Evolutionary conservation across 2,888 invertebrate species (phyloP).

Genomic region (Uloborus plumipes): DNA sequence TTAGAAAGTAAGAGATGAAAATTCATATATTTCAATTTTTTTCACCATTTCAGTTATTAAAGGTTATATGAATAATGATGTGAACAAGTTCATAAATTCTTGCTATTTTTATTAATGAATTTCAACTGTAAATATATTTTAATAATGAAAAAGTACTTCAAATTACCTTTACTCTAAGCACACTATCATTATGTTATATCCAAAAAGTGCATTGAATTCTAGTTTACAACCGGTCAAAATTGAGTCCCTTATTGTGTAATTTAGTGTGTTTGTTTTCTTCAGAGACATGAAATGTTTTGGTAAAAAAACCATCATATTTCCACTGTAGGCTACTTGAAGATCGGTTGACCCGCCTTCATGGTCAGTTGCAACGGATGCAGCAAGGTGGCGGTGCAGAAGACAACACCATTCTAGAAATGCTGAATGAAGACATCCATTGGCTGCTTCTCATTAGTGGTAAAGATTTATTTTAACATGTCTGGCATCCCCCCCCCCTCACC

Average conservation of each 20-base stretch:
- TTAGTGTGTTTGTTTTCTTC: not conserved
- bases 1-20: too few species aligned
- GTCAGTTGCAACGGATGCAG: constrained; percentile 72
- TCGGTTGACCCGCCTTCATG: constrained; percentile 76
- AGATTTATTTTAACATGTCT: too few species aligned
- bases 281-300: not conserved
- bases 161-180: too few species aligned
- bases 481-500: too few species aligned
- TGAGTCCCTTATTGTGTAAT: not conserved
- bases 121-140: too few species aligned
- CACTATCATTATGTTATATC: too few species aligned
- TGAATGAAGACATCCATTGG: constrained; percentile 94
- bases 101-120: too few species aligned
- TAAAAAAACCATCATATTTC: not conserved
- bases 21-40: too few species aligned
- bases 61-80: too few species aligned
- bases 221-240: not conserved
- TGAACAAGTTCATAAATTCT: too few species aligned
- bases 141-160: too few species aligned
- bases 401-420: constrained; percentile 71
- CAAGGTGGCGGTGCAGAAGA: constrained; percentile 67
- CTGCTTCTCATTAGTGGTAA: constrained; percentile 75
- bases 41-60: too few species aligned
- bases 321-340: constrained; percentile 75
- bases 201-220: not conserved